Base-by-base conservation (phyloP, 2,888 invertebrate species). In the Dysmachus trigonus region DNA sequence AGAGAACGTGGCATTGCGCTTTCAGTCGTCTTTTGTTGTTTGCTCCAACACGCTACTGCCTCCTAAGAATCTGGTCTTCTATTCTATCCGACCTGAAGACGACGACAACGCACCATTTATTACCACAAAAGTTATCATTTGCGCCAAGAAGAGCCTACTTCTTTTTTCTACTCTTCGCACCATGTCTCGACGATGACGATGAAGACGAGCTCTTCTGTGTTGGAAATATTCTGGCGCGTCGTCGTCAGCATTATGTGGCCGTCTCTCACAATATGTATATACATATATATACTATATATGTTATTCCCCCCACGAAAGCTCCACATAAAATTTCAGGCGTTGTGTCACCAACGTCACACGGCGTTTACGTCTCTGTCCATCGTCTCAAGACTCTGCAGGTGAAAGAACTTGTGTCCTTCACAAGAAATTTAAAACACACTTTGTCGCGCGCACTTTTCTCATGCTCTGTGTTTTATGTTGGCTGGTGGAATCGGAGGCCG, bases 331-430 rank as follows among this genome's bases (percentile, higher is more conserved):
- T 72, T 13, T 72, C 27, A 72, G 41, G 33, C 72, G 53, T 83
- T 83, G 71, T 51, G 81, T 83, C 83, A 83, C 72, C 72, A 53
- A 22, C 83, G 83, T 72, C 83, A 72, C 33, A 27, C 62, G 22
- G 62, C 62, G 10, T 62, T 83, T 72, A 83, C 72, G 83, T 83
- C 76, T 51, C 62, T n/a, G 27, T 62, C 41, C 83, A 41, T 72
- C 35, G 72, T 76, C 47, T 76, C 18, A 82, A 74, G 35, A 81
- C 15, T 38, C 22, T n/a, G 73, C 85, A 87, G 87, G 87, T 87
- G 87, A 87, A 87, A 86, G 87, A 87, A 87, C 87, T 87, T 86
- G 81, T 87, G 87, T 87, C 87, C 87, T 87, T 87, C 87, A 86
- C 8, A 81, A 82, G 77, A 87, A 82, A 81, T 72, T 74, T 33